These are phyloP conservation scores for Nasonia longicornis DNA, from an alignment of 1,140 invertebrate species.

Conservation along the genomic window DNA sequence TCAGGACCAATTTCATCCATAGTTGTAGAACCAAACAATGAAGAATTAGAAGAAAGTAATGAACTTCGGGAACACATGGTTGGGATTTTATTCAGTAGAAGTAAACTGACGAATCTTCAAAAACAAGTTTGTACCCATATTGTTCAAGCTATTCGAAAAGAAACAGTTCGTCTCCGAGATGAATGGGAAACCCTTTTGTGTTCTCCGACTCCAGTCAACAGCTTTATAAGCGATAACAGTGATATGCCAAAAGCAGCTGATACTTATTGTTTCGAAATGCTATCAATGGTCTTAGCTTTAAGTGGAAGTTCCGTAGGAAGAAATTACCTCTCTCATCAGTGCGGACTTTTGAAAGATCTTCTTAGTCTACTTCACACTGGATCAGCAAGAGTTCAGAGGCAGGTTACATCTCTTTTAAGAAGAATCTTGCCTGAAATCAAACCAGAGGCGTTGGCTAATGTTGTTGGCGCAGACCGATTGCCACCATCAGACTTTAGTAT, in stretches of 20 bases:
- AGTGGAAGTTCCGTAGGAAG: constrained; percentile 92
- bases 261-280: constrained; percentile 97
- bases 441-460: constrained; percentile 74
- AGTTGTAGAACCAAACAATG: constrained; percentile 63
- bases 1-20: constrained; percentile 36
- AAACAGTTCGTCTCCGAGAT: constrained; percentile 85
- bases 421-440: constrained; percentile 88
- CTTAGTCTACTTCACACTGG: constrained; percentile 92
- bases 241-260: constrained; percentile 76
- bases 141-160: constrained; percentile 91
- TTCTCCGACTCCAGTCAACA: constrained; percentile 64
- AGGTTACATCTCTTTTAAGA: constrained; percentile 85
- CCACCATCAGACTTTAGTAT: constrained; percentile 86
- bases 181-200: constrained; percentile 83
- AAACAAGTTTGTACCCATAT: constrained; percentile 91
- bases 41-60: constrained; percentile 78
- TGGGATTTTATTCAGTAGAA: constrained; percentile 94
- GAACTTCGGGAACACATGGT: constrained; percentile 97
- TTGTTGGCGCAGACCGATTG: constrained; percentile 77
- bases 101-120: constrained; percentile 93
- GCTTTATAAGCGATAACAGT: constrained; percentile 63
- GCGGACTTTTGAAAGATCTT: constrained; percentile 85
- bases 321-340: constrained; percentile 90
- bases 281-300: constrained; percentile 94
- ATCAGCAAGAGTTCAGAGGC: constrained; percentile 92